These are phyloP conservation scores for Phallusia fumigata DNA, from an alignment of 23 tunicate species.

Conservation along the genomic window DNA sequence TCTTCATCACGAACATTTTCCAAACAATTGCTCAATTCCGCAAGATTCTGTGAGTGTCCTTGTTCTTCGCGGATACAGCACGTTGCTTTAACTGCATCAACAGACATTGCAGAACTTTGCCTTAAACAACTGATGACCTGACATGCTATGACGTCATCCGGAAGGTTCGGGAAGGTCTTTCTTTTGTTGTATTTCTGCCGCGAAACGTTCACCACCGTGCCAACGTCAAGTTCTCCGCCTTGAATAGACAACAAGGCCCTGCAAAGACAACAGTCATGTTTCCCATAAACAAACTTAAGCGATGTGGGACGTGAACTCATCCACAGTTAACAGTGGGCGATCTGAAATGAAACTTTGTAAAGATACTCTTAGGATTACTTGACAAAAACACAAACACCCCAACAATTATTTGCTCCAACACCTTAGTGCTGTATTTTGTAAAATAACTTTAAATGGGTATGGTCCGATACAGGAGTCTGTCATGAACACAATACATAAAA, in stretches of 20 bases:
- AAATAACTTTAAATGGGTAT: too few relatives aligned
- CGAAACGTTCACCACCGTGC: background rate
- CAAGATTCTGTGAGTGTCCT: background rate
- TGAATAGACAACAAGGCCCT: background rate
- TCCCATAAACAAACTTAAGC: too few relatives aligned
- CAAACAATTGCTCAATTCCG: background rate
- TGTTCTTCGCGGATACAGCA: conserved; percentile 5
- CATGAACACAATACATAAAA: too few relatives aligned
- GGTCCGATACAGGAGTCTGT: too few relatives aligned
- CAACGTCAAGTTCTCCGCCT: background rate
- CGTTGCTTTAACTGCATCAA: conserved; percentile 13
- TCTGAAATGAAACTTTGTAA: too few relatives aligned
- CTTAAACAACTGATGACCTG: conserved; percentile 33
- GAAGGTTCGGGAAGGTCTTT: background rate
- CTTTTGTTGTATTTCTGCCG: conserved; percentile 13
- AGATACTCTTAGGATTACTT: too few relatives aligned
- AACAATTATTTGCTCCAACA: too few relatives aligned
- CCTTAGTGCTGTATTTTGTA: too few relatives aligned
- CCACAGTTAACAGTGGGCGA: too few relatives aligned
- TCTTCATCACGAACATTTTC: conserved; percentile 1
- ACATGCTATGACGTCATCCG: conserved; percentile 25
- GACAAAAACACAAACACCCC: too few relatives aligned
- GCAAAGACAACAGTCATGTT: background rate
- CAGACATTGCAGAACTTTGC: background rate
- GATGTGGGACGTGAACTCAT: too few relatives aligned